Conservation (phyloP, 2,797 vertebrate genomes). For the Dendrocincla fuliginosa region DNA sequence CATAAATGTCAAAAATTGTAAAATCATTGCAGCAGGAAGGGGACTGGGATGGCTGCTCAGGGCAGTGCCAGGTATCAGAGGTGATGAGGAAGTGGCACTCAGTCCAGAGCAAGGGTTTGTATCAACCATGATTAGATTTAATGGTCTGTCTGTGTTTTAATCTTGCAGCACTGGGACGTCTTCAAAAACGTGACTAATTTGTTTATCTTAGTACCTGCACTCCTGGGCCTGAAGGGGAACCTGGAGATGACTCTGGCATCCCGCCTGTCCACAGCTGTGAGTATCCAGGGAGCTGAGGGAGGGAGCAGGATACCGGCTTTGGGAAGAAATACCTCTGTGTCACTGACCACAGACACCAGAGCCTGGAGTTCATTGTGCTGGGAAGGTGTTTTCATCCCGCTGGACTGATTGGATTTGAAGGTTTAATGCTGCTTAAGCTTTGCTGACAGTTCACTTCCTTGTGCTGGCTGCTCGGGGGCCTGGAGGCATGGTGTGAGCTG, state of each 20-base stretch:
- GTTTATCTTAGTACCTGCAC: conserved; percentile 95
- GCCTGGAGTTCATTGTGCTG: not conserved
- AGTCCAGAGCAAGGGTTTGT: not conserved
- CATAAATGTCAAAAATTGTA: not conserved
- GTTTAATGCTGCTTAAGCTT: not conserved
- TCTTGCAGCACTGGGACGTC: conserved; percentile 92
- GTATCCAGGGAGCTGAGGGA: conserved; percentile 51
- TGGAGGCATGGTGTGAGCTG: not conserved
- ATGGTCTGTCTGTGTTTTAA: not conserved
- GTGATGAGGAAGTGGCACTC: not conserved
- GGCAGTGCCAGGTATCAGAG: not conserved
- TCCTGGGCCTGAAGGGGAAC: conserved; percentile 97
- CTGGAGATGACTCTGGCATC: conserved; percentile 98
- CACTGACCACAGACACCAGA: not conserved
- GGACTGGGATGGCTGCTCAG: not conserved
- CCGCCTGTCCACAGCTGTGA: conserved; percentile 97
- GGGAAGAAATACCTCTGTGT: too few relatives aligned
- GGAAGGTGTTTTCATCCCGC: not conserved
- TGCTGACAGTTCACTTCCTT: not conserved
- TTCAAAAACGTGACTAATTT: conserved; percentile 94
- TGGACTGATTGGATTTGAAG: not conserved
- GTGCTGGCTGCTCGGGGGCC: not conserved
- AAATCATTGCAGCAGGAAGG: not conserved
- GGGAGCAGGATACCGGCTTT: not conserved
- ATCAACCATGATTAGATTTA: fast-evolving